These are phyloP conservation scores for Villa cingulata DNA, from an alignment of 2,888 invertebrate species.

Conservation along the genomic window DNA sequence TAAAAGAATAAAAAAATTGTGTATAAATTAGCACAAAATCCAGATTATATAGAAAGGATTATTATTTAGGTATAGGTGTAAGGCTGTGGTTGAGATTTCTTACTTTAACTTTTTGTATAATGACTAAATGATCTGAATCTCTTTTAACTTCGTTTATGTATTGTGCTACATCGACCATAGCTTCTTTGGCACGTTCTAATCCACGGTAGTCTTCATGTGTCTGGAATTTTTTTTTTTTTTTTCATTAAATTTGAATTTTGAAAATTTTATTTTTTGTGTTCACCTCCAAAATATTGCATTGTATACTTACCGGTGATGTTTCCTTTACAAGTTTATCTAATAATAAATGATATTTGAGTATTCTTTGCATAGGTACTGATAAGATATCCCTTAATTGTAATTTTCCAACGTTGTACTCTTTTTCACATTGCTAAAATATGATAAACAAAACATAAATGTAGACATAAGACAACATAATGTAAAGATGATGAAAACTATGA, in stretches of 20 bases:
- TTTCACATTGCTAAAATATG: conserved; percentile 67
- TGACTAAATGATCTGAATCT: conserved; percentile 83
- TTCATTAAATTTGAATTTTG: too few relatives aligned
- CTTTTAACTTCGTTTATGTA: conserved; percentile 97
- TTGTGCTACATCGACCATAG: conserved; percentile 92
- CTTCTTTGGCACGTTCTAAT: conserved; percentile 76
- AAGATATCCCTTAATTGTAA: conserved; percentile 90
- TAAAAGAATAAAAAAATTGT: conserved; percentile 8
- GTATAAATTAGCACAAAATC: conserved; percentile 3
- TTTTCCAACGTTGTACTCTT: conserved; percentile 85
- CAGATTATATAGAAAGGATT: not conserved
- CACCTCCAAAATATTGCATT: not conserved
- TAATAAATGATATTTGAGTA: conserved; percentile 91
- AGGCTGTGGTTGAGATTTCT: too few relatives aligned
- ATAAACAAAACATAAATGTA: conserved; percentile 9
- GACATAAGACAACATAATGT: not conserved
- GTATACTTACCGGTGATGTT: conserved; percentile 55
- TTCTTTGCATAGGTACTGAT: conserved; percentile 96
- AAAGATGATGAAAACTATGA: too few relatives aligned
- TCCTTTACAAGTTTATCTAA: conserved; percentile 79
- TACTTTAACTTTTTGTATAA: conserved; percentile 80
- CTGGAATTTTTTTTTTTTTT: too few relatives aligned
- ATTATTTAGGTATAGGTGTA: not conserved
- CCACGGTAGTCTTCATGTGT: conserved; percentile 72
- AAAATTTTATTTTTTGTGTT: not conserved